Evolutionary conservation across 2,888 invertebrate species (phyloP), one percentile per base, ranked within the genome.

Genomic region (Drosophila pegasa): DNA sequence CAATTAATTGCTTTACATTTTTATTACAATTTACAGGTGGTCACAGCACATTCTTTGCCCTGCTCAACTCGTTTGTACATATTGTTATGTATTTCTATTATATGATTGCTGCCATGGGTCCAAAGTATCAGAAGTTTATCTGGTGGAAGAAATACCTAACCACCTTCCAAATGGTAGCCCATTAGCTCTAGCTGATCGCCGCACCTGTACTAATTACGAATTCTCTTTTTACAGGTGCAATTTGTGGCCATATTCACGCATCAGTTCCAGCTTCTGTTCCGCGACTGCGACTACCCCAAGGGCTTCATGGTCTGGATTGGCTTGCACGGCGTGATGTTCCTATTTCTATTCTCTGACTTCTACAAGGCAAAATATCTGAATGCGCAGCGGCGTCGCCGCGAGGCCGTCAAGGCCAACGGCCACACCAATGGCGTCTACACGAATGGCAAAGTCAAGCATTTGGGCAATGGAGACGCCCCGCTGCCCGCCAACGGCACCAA

Each of bases 111-210:
- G 98, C 98, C 25, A 95, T 98, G 95, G 98, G 98, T 56, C 98
- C 98, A 41, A 93, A 95, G 90, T 98, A 97, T 93, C 97, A 97
- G 93, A 97, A 97, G 92, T 98, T 95, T 92, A 96, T 98, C 85
- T 98, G 98, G 98, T 99, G 98, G 98, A 99, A 98, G 93, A 98
- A 97, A 91, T 97, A 98, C 93, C 95, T 99, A 88, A 98, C 98
- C 64, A 95, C 95, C 78, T 95, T 98, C 93, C 98, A 98, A 94
- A 98, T 99, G 96, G 97, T 97, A 58, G n/a, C n/a, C n/a, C 22
- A 2, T 2, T 10, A 5, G 2, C 12, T 16, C n/a, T n/a, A n/a
- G n/a, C n/a, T n/a, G n/a, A n/a, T n/a, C n/a, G n/a, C n/a, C n/a
- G n/a, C n/a, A n/a, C n/a, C n/a, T n/a, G n/a, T n/a, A n/a, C n/a